Base-by-base conservation (phyloP, 2,113 vertebrate genomes). In the Erpornis zantholeuca region DNA sequence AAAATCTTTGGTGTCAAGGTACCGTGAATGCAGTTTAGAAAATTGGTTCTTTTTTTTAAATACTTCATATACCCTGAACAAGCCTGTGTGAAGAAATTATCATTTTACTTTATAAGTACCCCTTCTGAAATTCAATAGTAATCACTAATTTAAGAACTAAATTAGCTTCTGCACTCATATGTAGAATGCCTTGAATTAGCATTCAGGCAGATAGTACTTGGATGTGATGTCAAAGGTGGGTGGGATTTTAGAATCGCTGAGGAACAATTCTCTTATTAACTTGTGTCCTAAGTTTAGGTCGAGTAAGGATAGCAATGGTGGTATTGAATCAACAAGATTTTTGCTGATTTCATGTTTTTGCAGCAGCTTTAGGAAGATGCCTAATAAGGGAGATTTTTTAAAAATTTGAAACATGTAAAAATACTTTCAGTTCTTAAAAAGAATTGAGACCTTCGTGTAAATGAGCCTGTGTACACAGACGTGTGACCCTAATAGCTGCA, bases 391-490 rank as follows among this genome's bases (percentile, higher is more conserved):
- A n/a, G 44, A 20, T 75, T 19, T 21, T 38, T 10, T 0, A 19
- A 52, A 68, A 6, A 1, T 12, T 68, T 50, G 10, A 42, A 82
- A 38, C 19, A 11, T 35, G 7, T 64, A 94, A 27, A 65, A 86
- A 24, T 88, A 47, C 17, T 61, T 82, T 8, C 6, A 44, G 6
- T n/a, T 92, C 28, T 75, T 68, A 15, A 0, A n/a, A 60, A 44
- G 13, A 15, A 40, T 76, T 57, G 42, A 82, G 40, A 49, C 14
- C 16, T 91, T 53, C 60, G n/a, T 28, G 15, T 60, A 75, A 54
- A n/a, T 63, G 47, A 38, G 17, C 2, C 2, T 38, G 1, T 35
- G 9, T 56, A 12, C 38, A 9, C 5, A 7, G 3, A 0, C 44
- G 20, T 56, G 22, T 33, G 36, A 54, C 49, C 15, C 25, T 63